phyloP scores from a whole-genome alignment of 2,888 invertebrate genomes.

The Venustoraphidia nigricollis region DNA sequence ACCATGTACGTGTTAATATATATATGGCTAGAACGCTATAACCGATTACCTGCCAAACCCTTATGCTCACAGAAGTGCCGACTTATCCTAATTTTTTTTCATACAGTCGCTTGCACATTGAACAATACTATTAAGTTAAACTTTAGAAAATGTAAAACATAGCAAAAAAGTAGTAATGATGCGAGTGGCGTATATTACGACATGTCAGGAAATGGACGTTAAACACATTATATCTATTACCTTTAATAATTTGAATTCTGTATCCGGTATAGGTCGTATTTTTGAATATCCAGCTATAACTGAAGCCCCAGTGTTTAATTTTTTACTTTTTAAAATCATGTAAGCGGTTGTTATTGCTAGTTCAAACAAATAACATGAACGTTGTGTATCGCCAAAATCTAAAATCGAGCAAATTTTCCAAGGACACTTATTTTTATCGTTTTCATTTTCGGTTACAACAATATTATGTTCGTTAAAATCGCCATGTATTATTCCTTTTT shows the following conservation, averaged over 20 bases:
- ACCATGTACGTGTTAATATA: too few species aligned
- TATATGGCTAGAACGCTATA: too few species aligned
- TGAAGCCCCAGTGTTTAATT: conserved; percentile 43
- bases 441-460: conserved; percentile 24
- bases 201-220: too few species aligned
- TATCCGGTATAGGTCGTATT: conserved; percentile 36
- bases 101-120: too few species aligned
- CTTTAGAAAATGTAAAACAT: too few species aligned
- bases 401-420: conserved; percentile 54
- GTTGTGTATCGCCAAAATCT: conserved; percentile 75
- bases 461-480: conserved; percentile 88
- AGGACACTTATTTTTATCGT: conserved; percentile 22
- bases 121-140: too few species aligned
- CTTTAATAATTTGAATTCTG: conserved; percentile 51
- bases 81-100: too few species aligned
- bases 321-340: conserved; percentile 52
- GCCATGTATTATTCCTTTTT: conserved; percentile 68
- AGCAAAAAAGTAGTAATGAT: too few species aligned
- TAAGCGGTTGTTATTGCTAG: conserved; percentile 69
- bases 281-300: conserved; percentile 65
- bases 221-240: conserved; percentile 23
- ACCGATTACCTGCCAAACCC: too few species aligned
- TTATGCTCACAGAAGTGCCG: too few species aligned
- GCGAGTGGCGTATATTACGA: too few species aligned
- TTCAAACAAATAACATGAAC: conserved; percentile 65